Conservation (phyloP, 2,113 vertebrate genomes). For the Fulica atra region DNA sequence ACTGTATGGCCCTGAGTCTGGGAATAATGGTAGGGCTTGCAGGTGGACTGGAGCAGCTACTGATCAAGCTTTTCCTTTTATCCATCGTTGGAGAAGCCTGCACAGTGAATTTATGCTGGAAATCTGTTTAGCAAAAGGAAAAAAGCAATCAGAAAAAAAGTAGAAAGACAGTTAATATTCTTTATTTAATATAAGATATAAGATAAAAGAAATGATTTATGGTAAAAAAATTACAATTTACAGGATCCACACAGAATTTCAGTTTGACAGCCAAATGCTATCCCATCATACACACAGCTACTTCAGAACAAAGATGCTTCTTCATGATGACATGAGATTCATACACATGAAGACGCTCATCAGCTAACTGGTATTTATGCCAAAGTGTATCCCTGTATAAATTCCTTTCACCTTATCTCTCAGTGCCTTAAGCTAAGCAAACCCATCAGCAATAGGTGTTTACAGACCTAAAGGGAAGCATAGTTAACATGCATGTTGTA, state of each 20-base stretch:
- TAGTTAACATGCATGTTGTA: not conserved
- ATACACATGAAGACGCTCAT: not conserved
- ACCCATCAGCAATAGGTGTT: not conserved
- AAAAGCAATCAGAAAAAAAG: not conserved
- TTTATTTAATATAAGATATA: not conserved
- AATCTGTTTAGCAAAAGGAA: slow-evolving; percentile 81
- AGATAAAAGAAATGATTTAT: not conserved
- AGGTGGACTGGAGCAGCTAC: slow-evolving; percentile 90
- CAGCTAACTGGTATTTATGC: not conserved
- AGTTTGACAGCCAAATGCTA: not conserved
- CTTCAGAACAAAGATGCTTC: not conserved
- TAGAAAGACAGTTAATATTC: not conserved
- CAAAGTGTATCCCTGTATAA: not conserved
- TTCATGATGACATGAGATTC: not conserved
- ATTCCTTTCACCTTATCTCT: not conserved
- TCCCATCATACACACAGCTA: rapidly evolving
- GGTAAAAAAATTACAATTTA: too few relatives aligned
- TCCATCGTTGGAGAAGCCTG: slow-evolving; percentile 96
- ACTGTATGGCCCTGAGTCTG: slow-evolving; percentile 94
- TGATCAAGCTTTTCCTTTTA: slow-evolving; percentile 89
- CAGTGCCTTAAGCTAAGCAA: not conserved
- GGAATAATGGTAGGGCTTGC: slow-evolving; percentile 91
- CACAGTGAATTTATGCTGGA: slow-evolving; percentile 98
- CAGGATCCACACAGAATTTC: not conserved
- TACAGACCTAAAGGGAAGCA: not conserved